phyloP scores from a whole-genome alignment of 30 jellyfish, hydroid and myxozoan species.

The Morbakka virulenta region DNA sequence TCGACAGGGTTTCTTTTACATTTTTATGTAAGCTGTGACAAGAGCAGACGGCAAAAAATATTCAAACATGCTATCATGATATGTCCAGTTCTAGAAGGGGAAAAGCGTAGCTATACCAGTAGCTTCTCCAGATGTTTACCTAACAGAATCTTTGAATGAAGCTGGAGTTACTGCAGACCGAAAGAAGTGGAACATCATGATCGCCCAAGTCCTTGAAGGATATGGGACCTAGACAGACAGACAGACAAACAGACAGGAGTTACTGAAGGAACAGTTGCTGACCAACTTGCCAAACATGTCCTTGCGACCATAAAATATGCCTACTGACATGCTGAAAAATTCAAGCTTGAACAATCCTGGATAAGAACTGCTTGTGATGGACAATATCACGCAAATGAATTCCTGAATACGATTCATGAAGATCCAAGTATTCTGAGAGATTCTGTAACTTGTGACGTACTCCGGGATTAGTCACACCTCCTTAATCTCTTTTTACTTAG shows the following conservation, averaged over 20 bases:
- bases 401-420: not conserved
- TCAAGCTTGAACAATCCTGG: not conserved
- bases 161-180: too few relatives aligned
- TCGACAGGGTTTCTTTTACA: too few relatives aligned
- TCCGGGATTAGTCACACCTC: conserved; percentile 35
- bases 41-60: too few relatives aligned
- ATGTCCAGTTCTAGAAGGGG: too few relatives aligned
- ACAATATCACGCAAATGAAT: conserved; percentile 13
- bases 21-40: too few relatives aligned
- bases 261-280: conserved; percentile 18
- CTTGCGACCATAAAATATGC: not conserved
- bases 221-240: too few relatives aligned
- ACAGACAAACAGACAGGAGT: not conserved
- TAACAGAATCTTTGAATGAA: too few relatives aligned
- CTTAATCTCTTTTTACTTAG: conserved; percentile 3
- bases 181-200: too few relatives aligned
- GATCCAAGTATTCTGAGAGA: not conserved
- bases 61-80: too few relatives aligned
- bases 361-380: conserved; percentile 26
- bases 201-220: too few relatives aligned
- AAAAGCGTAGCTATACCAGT: too few relatives aligned
- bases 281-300: conserved; percentile 7
- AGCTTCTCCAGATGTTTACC: conserved; percentile 5
- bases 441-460: conserved; percentile 2
- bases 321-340: conserved; percentile 1